Evolutionary conservation across 2,888 invertebrate species (phyloP).

Genomic region (Caenorhabditis wallacei): DNA sequence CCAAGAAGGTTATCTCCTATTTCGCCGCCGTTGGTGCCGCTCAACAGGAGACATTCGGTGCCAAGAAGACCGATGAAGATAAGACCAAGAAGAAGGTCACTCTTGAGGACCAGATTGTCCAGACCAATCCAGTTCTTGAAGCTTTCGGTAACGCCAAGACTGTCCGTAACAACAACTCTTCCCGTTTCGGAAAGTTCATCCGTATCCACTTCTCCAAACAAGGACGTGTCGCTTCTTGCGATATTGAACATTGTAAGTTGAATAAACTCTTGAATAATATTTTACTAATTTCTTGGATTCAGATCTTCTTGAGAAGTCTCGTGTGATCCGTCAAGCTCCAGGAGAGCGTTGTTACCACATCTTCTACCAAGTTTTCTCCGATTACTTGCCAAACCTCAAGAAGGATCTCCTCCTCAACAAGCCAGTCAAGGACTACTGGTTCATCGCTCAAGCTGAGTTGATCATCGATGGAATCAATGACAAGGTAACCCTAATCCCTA

Average conservation of each 20-base stretch:
- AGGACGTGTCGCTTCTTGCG: constrained; percentile 99
- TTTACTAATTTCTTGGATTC: constrained; percentile 74
- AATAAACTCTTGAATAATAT: too few relatives aligned
- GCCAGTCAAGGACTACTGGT: constrained; percentile 94
- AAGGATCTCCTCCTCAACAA: constrained; percentile 88
- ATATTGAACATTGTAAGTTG: constrained; percentile 98
- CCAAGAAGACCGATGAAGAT: constrained; percentile 65
- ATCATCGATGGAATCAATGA: constrained; percentile 96
- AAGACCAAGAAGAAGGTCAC: constrained; percentile 86
- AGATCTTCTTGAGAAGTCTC: constrained; percentile 99
- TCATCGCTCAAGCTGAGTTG: constrained; percentile 95
- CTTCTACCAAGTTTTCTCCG: constrained; percentile 91
- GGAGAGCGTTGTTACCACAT: constrained; percentile 99
- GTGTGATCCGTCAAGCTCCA: constrained; percentile 95
- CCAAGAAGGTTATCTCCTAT: constrained; percentile 99
- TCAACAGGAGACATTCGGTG: constrained; percentile 72
- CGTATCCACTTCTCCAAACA: constrained; percentile 98
- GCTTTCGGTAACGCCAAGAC: constrained; percentile 99
- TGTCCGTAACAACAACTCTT: constrained; percentile 99
- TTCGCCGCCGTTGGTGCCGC: constrained; percentile 88
- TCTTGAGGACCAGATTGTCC: constrained; percentile 99
- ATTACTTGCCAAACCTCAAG: constrained; percentile 75
- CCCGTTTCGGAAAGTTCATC: constrained; percentile 99
- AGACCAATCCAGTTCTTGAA: constrained; percentile 99
- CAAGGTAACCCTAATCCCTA: constrained; percentile 86